Conservation (phyloP, 1,140 invertebrate genomes). For the Watersipora subatra region DNA sequence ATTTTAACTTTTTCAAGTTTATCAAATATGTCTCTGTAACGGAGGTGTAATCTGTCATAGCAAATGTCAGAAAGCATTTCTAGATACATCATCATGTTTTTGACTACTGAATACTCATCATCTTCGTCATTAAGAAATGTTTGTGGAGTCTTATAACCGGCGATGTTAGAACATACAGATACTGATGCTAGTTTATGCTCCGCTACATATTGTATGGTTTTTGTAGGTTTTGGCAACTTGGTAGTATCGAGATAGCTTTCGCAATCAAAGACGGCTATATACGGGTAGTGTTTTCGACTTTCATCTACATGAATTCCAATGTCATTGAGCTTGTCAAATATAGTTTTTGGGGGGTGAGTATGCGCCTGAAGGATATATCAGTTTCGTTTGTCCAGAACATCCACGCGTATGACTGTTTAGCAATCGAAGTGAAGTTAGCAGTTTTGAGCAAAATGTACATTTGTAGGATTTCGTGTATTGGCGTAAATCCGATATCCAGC, state of each 20-base stretch:
- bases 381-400: background rate
- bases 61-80: too few relatives aligned
- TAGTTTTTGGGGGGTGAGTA: background rate
- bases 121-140: background rate
- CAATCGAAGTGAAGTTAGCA: background rate
- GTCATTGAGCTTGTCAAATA: background rate
- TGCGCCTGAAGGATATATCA: background rate
- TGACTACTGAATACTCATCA: too few relatives aligned
- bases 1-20: too few relatives aligned
- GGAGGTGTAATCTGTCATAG: too few relatives aligned
- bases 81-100: too few relatives aligned
- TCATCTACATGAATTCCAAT: background rate
- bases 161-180: background rate
- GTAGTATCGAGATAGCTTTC: background rate
- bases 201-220: background rate
- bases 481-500: background rate
- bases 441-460: background rate
- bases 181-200: background rate
- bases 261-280: background rate
- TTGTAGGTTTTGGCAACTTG: background rate
- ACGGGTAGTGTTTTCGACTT: background rate
- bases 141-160: background rate
- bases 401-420: background rate
- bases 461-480: background rate
- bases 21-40: too few relatives aligned